Conservation (phyloP, 2,797 vertebrate genomes). For the Fundulus diaphanus region DNA sequence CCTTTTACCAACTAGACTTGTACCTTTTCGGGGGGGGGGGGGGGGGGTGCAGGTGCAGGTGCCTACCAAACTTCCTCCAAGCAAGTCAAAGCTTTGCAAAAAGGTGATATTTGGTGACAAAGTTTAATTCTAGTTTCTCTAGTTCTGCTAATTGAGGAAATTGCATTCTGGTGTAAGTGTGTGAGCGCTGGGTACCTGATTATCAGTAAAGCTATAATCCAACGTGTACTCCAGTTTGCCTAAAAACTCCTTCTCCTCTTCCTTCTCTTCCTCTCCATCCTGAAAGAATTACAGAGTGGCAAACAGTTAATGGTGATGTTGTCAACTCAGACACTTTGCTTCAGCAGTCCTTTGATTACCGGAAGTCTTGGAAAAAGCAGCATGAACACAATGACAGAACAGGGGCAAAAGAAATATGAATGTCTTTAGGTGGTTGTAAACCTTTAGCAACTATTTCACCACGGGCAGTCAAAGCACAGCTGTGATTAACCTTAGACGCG, state of each 20-base stretch:
- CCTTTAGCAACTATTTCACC: not conserved
- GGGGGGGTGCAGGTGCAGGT: not conserved
- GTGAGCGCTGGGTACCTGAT: constrained; percentile 75
- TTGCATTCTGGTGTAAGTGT: too few species aligned
- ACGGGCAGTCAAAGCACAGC: not conserved
- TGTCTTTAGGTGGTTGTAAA: not conserved
- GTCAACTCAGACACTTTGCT: not conserved
- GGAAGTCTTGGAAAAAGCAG: not conserved
- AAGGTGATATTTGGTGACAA: not conserved
- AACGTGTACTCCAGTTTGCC: constrained; percentile 89
- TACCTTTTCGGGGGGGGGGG: too few species aligned
- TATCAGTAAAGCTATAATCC: constrained; percentile 90
- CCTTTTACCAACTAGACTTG: not conserved
- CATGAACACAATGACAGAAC: not conserved
- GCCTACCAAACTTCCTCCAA: not conserved
- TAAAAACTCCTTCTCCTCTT: constrained; percentile 81
- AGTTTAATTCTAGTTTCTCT: not conserved
- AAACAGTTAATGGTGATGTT: not conserved
- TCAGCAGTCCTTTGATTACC: not conserved
- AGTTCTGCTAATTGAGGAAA: not conserved
- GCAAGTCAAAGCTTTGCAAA: not conserved
- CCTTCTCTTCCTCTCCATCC: constrained; percentile 77
- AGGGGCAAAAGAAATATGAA: not conserved
- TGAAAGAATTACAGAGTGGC: constrained; percentile 39
- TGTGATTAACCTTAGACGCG: not conserved